phyloP scores from a whole-genome alignment of 2,113 vertebrate species.

The Gulo gulo region DNA sequence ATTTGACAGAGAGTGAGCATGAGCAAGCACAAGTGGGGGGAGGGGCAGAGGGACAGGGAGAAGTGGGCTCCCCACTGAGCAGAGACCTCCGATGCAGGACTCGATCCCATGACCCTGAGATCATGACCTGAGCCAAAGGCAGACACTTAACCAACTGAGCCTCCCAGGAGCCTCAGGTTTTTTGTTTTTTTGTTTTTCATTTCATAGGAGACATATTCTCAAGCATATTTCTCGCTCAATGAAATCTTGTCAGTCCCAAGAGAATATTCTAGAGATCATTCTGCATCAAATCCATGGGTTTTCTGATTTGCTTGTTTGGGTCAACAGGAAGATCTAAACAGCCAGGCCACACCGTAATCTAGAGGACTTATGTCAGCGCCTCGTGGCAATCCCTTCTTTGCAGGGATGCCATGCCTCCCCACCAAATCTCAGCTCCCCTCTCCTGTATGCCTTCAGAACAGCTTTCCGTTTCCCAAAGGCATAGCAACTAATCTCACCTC shows the following conservation, averaged over 20 bases:
- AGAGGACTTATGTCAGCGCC: not conserved
- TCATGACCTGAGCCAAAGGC: no score
- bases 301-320: not conserved
- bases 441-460: not conserved
- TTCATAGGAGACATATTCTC: not conserved
- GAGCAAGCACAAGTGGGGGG: no score
- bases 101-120: no score
- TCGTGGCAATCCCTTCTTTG: not conserved
- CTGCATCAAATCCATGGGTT: not conserved
- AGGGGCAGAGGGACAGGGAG: no score
- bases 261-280: not conserved
- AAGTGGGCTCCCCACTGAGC: no score
- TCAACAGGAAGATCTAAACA: not conserved
- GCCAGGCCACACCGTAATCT: rapidly evolving
- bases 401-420: not conserved
- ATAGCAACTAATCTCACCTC: not conserved
- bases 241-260: not conserved
- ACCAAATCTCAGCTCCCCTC: not conserved
- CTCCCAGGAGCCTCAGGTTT: no score
- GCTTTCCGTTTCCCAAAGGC: not conserved
- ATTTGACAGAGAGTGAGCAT: no score
- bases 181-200: not conserved
- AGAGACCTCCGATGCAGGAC: no score
- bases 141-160: no score
- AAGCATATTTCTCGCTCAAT: not conserved